These are phyloP conservation scores for Microtus pennsylvanicus DNA, from an alignment of 2,113 vertebrate genomes.

Conservation along the genomic window DNA sequence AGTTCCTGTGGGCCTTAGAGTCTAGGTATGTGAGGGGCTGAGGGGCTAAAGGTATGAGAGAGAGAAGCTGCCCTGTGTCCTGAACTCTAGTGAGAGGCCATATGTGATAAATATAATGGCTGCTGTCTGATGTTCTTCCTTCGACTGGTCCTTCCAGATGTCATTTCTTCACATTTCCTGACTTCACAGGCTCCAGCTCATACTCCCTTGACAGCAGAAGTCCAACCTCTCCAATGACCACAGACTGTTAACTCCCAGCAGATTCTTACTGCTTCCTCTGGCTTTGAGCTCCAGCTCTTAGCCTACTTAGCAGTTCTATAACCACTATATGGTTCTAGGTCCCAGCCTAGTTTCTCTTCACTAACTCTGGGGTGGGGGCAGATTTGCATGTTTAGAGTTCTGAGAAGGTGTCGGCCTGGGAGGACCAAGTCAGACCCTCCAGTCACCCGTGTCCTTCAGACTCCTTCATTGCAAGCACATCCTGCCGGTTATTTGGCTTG, in stretches of 20 bases:
- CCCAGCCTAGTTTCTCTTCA: not conserved
- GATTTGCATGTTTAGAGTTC: not conserved
- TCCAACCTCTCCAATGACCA: not conserved
- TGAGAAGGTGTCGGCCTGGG: not conserved
- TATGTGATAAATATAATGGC: accelerated
- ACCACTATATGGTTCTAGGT: not conserved
- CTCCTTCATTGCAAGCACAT: not conserved
- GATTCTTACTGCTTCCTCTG: not conserved
- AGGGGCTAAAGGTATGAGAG: not conserved
- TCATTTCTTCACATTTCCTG: not conserved
- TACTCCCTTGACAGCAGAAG: not conserved
- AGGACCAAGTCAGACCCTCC: not conserved
- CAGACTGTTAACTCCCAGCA: not conserved
- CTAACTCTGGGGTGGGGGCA: not conserved
- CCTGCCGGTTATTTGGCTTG: not conserved
- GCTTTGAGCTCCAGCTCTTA: not conserved
- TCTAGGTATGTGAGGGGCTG: not conserved
- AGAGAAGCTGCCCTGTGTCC: not conserved
- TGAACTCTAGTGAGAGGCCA: not conserved
- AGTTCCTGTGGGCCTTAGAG: not conserved
- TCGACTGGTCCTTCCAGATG: not conserved
- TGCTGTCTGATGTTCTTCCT: not conserved
- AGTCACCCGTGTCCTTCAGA: not conserved
- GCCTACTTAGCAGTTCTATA: not conserved
- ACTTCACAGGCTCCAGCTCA: not conserved